phyloP scores from a whole-genome alignment of 2,113 vertebrate genomes.

The Malurus alboscapulatus region DNA sequence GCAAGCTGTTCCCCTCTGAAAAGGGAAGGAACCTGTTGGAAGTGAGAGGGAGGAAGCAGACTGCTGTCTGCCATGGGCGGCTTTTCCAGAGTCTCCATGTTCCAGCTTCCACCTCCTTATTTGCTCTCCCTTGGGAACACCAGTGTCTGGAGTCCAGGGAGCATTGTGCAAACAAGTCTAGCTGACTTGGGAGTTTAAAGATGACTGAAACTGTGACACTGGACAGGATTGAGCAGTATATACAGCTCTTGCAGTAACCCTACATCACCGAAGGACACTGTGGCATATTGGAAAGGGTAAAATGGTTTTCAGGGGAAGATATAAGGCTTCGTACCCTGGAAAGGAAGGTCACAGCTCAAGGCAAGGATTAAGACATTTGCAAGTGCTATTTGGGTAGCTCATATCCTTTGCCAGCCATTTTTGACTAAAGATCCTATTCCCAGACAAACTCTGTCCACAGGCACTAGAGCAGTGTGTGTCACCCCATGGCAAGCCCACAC shows the following conservation, averaged over 20 bases:
- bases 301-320: background rate
- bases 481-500: background rate
- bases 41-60: background rate
- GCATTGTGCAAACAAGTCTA: background rate
- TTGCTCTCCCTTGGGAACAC: background rate
- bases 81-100: background rate
- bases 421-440: background rate
- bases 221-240: background rate
- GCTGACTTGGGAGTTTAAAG: background rate
- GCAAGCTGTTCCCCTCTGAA: background rate
- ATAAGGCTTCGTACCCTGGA: background rate
- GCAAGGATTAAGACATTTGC: background rate
- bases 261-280: accelerated
- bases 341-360: background rate
- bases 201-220: background rate
- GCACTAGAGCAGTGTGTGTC: background rate
- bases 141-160: background rate
- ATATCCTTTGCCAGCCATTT: background rate
- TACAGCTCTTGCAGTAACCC: background rate
- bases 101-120: background rate
- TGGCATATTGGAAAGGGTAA: background rate
- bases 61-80: accelerated
- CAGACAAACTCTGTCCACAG: background rate
- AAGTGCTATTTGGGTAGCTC: background rate
- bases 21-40: background rate